phyloP scores from a whole-genome alignment of 2,888 invertebrate species.

The Drosophila nigricruria region DNA sequence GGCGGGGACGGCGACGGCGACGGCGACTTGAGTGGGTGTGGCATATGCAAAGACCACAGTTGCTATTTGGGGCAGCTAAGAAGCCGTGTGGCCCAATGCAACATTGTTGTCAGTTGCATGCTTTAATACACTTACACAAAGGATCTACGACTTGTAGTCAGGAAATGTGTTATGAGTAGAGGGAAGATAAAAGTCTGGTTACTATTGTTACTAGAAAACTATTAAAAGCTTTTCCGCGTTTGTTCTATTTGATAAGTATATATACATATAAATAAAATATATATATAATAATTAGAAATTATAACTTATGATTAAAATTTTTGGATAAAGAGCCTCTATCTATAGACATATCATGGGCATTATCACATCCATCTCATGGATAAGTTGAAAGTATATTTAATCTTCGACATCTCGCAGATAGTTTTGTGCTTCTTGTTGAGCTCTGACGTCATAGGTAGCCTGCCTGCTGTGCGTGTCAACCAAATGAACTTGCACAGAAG shows the following conservation, averaged over 20 bases:
- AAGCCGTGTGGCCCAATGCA: slow-evolving; percentile 46
- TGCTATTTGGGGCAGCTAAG: slow-evolving; percentile 34
- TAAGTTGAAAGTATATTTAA: background rate
- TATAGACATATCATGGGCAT: background rate
- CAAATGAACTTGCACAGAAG: slow-evolving; percentile 48
- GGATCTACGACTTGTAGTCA: too few species aligned
- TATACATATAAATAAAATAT: too few species aligned
- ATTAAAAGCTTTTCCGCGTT: too few species aligned
- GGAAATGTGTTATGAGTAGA: background rate
- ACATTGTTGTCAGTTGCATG: slow-evolving; percentile 44
- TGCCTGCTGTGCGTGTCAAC: slow-evolving; percentile 42
- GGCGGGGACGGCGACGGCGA: slow-evolving; percentile 4
- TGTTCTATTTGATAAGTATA: too few species aligned
- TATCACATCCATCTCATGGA: too few species aligned
- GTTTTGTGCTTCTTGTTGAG: background rate
- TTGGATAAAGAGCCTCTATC: too few species aligned
- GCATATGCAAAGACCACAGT: slow-evolving; percentile 11
- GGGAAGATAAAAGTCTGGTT: background rate
- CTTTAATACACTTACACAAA: slow-evolving; percentile 13
- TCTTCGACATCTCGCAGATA: background rate
- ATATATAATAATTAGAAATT: too few species aligned
- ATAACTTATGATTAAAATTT: too few species aligned
- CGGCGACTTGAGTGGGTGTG: background rate
- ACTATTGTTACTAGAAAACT: background rate
- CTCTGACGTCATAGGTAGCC: background rate